phyloP scores from a whole-genome alignment of 2,113 vertebrate species.

The Oophaga pumilio region DNA sequence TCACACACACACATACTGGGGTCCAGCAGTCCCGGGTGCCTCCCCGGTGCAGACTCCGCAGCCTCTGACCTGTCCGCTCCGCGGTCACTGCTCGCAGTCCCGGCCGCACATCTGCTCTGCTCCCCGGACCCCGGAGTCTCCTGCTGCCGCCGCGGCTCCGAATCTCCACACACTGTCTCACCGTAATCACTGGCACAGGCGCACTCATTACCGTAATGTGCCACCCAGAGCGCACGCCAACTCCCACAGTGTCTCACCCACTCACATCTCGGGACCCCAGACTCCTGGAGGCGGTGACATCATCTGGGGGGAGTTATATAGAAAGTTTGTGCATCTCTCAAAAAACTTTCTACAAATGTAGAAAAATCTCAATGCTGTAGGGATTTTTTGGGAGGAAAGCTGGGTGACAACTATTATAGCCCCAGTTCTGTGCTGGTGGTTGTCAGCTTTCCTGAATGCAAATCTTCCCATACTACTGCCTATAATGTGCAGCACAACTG shows the following conservation, averaged over 20 bases:
- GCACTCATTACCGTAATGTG: constrained; percentile 41
- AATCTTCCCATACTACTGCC: too few species aligned
- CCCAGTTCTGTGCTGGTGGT: not conserved
- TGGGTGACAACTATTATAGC: not conserved
- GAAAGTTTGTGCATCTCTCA: too few species aligned
- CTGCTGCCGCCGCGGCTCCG: constrained; percentile 1
- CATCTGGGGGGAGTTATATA: too few species aligned
- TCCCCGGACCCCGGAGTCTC: constrained; percentile 4
- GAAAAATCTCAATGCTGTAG: too few species aligned
- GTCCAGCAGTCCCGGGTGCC: too few species aligned
- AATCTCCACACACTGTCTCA: not conserved
- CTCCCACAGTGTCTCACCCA: not conserved
- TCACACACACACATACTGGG: not conserved
- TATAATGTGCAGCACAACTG: too few species aligned
- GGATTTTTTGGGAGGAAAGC: not conserved
- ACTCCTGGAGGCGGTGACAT: not conserved
- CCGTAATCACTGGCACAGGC: constrained; percentile 17
- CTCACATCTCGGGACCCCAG: not conserved
- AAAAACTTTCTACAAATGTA: too few species aligned
- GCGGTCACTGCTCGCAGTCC: not conserved
- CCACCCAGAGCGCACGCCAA: constrained; percentile 24
- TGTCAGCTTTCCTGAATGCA: not conserved
- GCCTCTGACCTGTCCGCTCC: constrained; percentile 12
- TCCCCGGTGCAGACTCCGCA: too few species aligned
- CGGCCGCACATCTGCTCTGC: not conserved